These are phyloP conservation scores for Drosophila anomelani DNA, from an alignment of 2,888 invertebrate species.

Conservation along the genomic window DNA sequence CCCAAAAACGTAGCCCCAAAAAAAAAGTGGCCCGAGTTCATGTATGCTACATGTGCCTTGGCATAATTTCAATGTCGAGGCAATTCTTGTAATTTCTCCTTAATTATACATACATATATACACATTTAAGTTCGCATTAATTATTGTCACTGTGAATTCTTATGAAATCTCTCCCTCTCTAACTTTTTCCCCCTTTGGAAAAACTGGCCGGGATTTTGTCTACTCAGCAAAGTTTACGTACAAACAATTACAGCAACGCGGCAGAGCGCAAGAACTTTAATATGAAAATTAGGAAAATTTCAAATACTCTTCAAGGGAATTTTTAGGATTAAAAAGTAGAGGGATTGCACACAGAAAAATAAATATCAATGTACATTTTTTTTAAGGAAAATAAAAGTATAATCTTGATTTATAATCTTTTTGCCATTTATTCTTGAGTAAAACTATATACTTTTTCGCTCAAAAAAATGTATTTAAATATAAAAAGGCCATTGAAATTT, in stretches of 20 bases:
- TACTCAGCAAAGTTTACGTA: conserved; percentile 27
- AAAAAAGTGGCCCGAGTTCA: conserved; percentile 1
- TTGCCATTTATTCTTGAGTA: too few relatives aligned
- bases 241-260: conserved; percentile 38
- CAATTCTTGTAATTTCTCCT: conserved; percentile 41
- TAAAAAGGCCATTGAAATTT: too few relatives aligned
- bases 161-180: conserved; percentile 5
- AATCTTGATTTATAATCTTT: not conserved
- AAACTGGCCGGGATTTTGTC: conserved; percentile 25
- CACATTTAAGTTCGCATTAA: conserved; percentile 44
- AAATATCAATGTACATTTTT: not conserved
- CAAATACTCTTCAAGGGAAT: not conserved
- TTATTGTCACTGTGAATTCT: conserved; percentile 36
- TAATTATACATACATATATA: conserved; percentile 29
- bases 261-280: conserved; percentile 7
- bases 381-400: not conserved
- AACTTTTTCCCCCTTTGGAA: not conserved
- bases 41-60: not conserved
- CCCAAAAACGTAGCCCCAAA: not conserved
- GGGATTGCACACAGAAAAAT: not conserved
- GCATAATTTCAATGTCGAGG: conserved; percentile 32
- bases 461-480: too few relatives aligned
- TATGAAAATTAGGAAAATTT: not conserved
- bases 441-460: too few relatives aligned
- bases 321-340: not conserved